Evolutionary conservation across 2,888 invertebrate genomes (phyloP), one percentile per base, ranked within the genome.

Genomic region (Bunonema sp.): DNA sequence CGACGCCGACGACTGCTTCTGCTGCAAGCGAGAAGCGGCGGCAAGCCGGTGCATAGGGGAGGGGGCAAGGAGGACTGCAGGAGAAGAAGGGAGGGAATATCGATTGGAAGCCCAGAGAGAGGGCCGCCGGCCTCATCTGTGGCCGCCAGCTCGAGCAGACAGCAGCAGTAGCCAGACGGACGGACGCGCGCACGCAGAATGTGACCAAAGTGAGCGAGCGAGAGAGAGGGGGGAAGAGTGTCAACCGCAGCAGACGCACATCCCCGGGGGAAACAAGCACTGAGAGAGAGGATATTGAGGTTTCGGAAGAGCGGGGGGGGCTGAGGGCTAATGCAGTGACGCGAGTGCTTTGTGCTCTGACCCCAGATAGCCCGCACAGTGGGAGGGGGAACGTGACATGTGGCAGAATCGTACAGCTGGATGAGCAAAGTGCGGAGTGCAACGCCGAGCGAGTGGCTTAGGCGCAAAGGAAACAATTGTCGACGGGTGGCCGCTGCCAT

Each of bases 321-420:
- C 26, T 26, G 26, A 26, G 26, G 12, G 26, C 12, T 26, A 8
- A 8, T 7, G n/a, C n/a, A n/a, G n/a, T n/a, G n/a, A n/a, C n/a
- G n/a, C 26, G 35, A 26, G 35, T 35, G 26, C 19, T 35, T 19
- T 35, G 18, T 24, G 28, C 24, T 35, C 28, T 26, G 26, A 4
- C 12, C 29, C 29, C 12, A 31, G 31, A 10, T 31, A n/a, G 5
- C 15, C 23, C 24, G 12, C 12, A 21, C 5, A 24, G 24, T n/a
- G 12, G 15, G 19, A 36, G 36, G 12, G 22, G 37, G 19, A 21
- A 37, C 28, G 36, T 20, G 16, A 23, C 18, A 19, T n/a, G 15
- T 19, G 10, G 31, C 15, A 31, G 15, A 15, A 2, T 23, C 16
- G 16, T 19, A 38, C 23, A 28, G 23, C 18, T 38, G 23, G 32